Percentiles rank a stretch among this genome's conserved stretches.
These are phyloP conservation scores for Embiotoca jacksoni DNA, from an alignment of 2,113 vertebrate genomes.

Conservation along the genomic window DNA sequence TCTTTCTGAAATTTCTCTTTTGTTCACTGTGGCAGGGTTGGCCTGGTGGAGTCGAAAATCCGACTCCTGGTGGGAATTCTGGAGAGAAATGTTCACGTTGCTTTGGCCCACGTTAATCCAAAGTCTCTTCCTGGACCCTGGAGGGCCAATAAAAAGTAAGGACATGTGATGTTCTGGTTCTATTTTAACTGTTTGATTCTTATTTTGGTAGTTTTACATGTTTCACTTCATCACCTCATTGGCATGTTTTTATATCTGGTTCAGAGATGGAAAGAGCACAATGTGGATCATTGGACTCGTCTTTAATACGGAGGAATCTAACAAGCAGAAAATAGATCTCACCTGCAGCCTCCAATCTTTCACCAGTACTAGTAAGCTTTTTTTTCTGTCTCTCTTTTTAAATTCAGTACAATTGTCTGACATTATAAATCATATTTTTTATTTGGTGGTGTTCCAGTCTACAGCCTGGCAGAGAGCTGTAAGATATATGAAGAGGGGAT, in stretches of 20 bases:
- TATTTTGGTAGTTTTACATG: neutral
- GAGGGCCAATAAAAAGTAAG: slow-evolving; percentile 89
- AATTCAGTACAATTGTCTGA: neutral
- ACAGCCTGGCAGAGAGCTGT: slow-evolving; percentile 92
- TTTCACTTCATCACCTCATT: neutral
- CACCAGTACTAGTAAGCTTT: slow-evolving; percentile 87
- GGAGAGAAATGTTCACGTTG: slow-evolving; percentile 92
- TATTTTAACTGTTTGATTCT: neutral
- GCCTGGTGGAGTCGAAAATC: slow-evolving; percentile 94
- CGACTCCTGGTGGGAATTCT: slow-evolving; percentile 90
- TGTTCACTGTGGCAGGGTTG: slow-evolving; percentile 83
- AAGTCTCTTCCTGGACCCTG: slow-evolving; percentile 89
- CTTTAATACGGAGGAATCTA: slow-evolving; percentile 88
- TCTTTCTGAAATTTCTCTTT: slow-evolving; percentile 25
- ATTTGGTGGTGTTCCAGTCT: slow-evolving; percentile 78
- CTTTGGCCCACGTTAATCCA: slow-evolving; percentile 89
- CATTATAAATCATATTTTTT: neutral
- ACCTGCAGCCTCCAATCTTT: slow-evolving; percentile 87
- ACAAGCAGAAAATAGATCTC: slow-evolving; percentile 79
- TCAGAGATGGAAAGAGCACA: slow-evolving; percentile 89
- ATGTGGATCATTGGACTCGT: slow-evolving; percentile 94
- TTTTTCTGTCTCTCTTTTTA: neutral
- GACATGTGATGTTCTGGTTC: neutral
- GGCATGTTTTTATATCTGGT: neutral
- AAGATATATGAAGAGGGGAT: slow-evolving; percentile 93